Evolutionary conservation across 2,113 vertebrate species (phyloP).

Genomic region (Phylloscopus whistleri): DNA sequence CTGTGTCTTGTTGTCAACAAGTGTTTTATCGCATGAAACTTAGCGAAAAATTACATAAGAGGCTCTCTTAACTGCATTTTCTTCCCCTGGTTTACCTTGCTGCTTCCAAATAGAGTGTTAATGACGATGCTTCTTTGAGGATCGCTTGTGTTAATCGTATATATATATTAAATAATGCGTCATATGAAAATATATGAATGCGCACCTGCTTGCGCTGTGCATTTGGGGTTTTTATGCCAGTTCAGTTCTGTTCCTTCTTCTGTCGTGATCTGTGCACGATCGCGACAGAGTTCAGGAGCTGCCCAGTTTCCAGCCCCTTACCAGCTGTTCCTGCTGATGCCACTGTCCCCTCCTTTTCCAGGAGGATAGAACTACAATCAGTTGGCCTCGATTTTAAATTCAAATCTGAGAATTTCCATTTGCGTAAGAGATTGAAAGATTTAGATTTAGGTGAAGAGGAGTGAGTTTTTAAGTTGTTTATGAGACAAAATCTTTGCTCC

Average conservation of each 20-base stretch:
- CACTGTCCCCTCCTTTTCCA: accelerated
- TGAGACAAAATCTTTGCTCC: no score
- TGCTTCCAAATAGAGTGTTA: accelerated
- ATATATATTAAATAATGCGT: accelerated
- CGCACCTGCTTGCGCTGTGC: accelerated
- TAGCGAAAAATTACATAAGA: accelerated
- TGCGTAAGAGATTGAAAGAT: accelerated
- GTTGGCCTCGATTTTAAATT: accelerated
- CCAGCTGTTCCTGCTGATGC: background rate
- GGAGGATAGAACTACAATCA: accelerated
- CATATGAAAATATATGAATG: accelerated
- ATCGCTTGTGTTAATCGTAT: accelerated
- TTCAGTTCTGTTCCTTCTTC: no score
- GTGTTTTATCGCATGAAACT: accelerated
- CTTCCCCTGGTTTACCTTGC: no score
- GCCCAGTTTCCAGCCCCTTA: background rate
- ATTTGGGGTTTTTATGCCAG: background rate
- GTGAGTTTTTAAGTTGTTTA: background rate
- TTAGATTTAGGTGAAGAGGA: background rate
- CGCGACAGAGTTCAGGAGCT: background rate
- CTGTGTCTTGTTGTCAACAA: background rate
- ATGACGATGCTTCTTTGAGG: accelerated
- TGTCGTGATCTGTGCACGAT: no score
- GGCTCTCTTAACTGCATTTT: accelerated
- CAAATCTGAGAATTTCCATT: accelerated